Percentiles rank a stretch among this genome's conserved stretches.
phyloP scores from a whole-genome alignment of 2,888 invertebrate genomes.

The Exephanes ischioxanthus region DNA sequence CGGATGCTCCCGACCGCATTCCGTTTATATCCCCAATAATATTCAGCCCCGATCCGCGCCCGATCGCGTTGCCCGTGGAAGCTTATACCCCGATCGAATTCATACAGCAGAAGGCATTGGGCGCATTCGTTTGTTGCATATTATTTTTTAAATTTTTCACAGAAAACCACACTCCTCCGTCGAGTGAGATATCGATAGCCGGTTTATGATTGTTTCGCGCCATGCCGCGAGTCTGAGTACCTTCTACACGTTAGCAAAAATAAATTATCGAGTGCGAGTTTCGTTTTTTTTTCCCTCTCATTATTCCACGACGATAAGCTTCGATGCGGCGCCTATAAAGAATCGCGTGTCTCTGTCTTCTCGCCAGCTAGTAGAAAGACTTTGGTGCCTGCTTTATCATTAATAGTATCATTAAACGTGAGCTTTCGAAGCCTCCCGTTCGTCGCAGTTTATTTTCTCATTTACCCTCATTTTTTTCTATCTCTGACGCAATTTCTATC shows the following conservation, averaged over 20 bases:
- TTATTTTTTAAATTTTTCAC: constrained; percentile 13
- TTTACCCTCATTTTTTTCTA: constrained; percentile 6
- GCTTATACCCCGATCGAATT: constrained; percentile 35
- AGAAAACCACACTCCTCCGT: constrained; percentile 8
- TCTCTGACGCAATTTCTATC: constrained; percentile 16
- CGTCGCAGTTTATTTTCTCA: background rate
- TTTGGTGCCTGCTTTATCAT: constrained; percentile 44
- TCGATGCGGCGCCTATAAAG: constrained; percentile 48
- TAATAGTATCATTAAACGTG: constrained; percentile 30
- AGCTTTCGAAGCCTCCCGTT: constrained; percentile 40
- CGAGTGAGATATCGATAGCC: constrained; percentile 20
- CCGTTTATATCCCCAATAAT: constrained; percentile 31
- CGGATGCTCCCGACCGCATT: background rate
- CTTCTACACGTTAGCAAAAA: constrained; percentile 80
- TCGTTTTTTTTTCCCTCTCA: constrained; percentile 45
- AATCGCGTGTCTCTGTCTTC: constrained; percentile 32
- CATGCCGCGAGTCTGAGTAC: constrained; percentile 27
- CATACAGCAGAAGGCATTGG: constrained; percentile 33
- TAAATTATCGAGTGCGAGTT: constrained; percentile 77
- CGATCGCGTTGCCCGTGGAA: background rate
- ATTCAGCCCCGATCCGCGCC: constrained; percentile 1
- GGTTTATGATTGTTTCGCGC: constrained; percentile 57
- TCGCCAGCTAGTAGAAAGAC: constrained; percentile 33
- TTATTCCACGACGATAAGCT: constrained; percentile 69
- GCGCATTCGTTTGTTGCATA: constrained; percentile 1